phyloP scores from a whole-genome alignment of 2,113 vertebrate species.

The Accipiter virgatus region DNA sequence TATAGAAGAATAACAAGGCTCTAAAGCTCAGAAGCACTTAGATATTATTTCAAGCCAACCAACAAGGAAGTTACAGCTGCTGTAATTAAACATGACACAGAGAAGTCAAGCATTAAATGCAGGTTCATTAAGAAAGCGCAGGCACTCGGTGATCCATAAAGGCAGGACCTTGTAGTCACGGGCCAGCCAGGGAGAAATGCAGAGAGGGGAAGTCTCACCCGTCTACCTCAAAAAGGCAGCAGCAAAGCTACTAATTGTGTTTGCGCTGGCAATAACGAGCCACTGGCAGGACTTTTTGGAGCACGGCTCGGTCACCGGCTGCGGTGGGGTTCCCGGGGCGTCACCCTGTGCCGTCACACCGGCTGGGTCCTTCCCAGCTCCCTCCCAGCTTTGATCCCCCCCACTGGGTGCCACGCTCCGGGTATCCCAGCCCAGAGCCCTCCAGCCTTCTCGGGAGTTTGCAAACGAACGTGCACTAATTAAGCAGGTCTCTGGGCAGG shows the following conservation, averaged over 20 bases:
- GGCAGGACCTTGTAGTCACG: conserved; percentile 26
- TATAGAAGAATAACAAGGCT: conserved; percentile 61
- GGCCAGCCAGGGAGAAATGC: not conserved
- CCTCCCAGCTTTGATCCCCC: not conserved
- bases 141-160: conserved; percentile 54
- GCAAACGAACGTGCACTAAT: rapidly evolving
- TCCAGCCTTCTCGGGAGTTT: not conserved
- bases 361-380: not conserved
- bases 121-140: conserved; percentile 58
- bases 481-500: not conserved
- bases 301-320: not conserved
- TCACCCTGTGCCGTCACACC: rapidly evolving
- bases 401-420: rapidly evolving
- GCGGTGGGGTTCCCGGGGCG: not conserved
- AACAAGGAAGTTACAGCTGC: conserved; percentile 60
- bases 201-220: not conserved
- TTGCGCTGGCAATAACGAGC: not conserved
- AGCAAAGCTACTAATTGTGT: not conserved
- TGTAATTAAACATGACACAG: conserved; percentile 66
- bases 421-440: not conserved
- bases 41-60: conserved; percentile 58
- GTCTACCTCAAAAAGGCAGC: not conserved
- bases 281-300: not conserved
- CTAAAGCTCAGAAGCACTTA: conserved; percentile 61
- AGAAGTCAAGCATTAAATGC: conserved; percentile 69